These are phyloP conservation scores for Trichonephila inaurata DNA, from an alignment of 1,140 invertebrate genomes.

Conservation along the genomic window DNA sequence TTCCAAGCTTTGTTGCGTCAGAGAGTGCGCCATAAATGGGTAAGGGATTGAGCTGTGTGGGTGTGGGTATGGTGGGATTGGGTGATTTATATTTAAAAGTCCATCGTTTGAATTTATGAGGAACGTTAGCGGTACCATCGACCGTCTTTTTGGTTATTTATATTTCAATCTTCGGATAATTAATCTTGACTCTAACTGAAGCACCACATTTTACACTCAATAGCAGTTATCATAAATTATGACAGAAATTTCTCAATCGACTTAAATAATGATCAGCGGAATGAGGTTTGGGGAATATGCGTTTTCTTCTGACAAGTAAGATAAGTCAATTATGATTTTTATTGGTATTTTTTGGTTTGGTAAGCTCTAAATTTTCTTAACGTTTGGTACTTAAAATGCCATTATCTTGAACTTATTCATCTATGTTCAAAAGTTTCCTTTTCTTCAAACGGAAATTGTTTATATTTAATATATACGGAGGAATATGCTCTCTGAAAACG, in stretches of 20 bases:
- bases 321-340: neutral
- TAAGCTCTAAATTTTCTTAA: too few species aligned
- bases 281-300: neutral
- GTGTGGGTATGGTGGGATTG: neutral
- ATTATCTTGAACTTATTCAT: too few species aligned
- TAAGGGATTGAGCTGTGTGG: neutral
- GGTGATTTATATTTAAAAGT: slow-evolving; percentile 55
- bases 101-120: slow-evolving; percentile 43
- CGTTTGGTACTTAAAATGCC: too few species aligned
- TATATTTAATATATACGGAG: too few species aligned
- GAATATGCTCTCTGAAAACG: too few species aligned
- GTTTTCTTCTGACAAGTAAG: neutral
- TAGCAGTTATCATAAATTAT: neutral
- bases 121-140: neutral
- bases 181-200: slow-evolving; percentile 1
- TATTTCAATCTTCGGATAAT: neutral
- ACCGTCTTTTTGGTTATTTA: slow-evolving; percentile 3
- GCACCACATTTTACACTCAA: neutral
- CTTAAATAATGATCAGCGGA: neutral
- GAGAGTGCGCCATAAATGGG: neutral
- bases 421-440: too few species aligned
- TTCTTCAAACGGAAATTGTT: too few species aligned
- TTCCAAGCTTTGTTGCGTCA: neutral
- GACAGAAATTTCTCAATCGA: neutral
- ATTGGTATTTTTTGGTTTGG: too few species aligned